Conservation (phyloP, 2,113 vertebrate species). For the Amblyopsis rosae region DNA sequence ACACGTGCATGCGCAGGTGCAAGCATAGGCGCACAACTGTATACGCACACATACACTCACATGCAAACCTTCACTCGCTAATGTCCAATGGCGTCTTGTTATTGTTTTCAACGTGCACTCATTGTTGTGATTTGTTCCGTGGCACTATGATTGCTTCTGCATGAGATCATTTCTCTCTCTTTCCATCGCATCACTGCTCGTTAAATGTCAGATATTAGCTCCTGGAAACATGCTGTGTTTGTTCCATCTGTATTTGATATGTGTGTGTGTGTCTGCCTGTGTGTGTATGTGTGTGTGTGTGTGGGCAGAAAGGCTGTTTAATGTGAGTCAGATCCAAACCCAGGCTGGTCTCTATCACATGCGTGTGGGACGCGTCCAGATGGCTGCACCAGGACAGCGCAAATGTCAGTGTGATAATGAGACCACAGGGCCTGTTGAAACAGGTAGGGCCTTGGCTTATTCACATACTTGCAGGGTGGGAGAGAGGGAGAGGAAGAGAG, state of each 20-base stretch:
- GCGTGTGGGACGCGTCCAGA: constrained; percentile 84
- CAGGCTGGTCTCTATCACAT: constrained; percentile 79
- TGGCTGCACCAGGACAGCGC: constrained; percentile 77
- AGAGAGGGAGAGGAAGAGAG: background rate
- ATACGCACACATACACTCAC: background rate
- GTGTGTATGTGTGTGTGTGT: constrained; percentile 61
- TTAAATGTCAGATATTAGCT: constrained; percentile 81
- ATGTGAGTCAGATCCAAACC: constrained; percentile 81
- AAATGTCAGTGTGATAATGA: constrained; percentile 83
- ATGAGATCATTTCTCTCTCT: constrained; percentile 22
- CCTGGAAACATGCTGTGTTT: constrained; percentile 69
- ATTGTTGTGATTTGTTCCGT: background rate
- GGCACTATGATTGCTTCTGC: background rate
- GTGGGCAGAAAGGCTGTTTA: constrained; percentile 79
- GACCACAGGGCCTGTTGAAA: constrained; percentile 60
- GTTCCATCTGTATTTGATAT: constrained; percentile 56
- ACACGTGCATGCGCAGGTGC: background rate
- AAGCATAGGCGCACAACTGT: background rate
- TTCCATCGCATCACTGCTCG: constrained; percentile 51
- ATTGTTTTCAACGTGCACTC: background rate
- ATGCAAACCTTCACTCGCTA: background rate
- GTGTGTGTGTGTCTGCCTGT: constrained; percentile 39
- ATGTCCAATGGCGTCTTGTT: background rate
- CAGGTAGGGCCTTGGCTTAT: constrained; percentile 56
- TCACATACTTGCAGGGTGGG: background rate